A percentile compares a stretch with the other conserved stretches of the same genome.
Evolutionary conservation across 2,113 vertebrate species (phyloP).

Genomic region (Zapornia atra): DNA sequence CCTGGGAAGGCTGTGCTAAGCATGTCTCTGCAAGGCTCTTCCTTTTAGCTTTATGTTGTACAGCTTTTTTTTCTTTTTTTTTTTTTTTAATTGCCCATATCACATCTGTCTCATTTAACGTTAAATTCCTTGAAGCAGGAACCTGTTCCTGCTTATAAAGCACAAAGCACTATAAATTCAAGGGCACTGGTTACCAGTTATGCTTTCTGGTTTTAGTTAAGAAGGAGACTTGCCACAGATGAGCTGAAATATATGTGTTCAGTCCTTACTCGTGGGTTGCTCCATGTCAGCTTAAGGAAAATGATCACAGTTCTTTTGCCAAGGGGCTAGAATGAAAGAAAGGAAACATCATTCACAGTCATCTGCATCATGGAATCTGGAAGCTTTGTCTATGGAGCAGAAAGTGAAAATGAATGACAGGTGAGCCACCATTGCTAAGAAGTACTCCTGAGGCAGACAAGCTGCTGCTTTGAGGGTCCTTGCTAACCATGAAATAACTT

Average conservation of each 20-base stretch:
- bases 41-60: neutral
- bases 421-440: neutral
- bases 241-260: neutral
- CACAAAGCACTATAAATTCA: neutral
- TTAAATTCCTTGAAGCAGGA: neutral
- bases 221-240: neutral
- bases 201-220: neutral
- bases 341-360: neutral
- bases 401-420: neutral
- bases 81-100: neutral
- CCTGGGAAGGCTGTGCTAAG: neutral
- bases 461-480: neutral
- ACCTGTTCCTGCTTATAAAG: neutral
- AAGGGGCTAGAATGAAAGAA: neutral
- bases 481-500: neutral
- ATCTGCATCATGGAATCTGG: neutral
- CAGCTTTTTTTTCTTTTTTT: neutral
- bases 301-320: neutral
- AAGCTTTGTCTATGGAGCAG: neutral
- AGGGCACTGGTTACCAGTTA: neutral
- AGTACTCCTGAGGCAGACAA: neutral
- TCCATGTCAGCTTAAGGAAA: neutral
- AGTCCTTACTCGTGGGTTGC: neutral
- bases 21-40: constrained; percentile 14
- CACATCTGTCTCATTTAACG: neutral